phyloP scores from a whole-genome alignment of 2,797 vertebrate species.

The Taenioides sp. region DNA sequence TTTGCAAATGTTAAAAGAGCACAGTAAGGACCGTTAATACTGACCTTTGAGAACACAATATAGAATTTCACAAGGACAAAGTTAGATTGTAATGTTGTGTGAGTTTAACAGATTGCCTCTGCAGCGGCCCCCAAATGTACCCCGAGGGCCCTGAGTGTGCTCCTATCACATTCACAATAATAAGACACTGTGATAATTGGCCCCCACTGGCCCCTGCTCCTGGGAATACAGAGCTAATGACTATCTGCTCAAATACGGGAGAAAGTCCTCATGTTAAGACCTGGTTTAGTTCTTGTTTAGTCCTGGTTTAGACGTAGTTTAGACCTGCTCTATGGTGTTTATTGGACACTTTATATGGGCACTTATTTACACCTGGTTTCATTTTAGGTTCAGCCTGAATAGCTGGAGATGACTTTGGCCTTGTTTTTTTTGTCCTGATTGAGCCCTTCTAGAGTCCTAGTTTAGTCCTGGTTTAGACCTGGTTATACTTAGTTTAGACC shows the following conservation, averaged over 20 bases:
- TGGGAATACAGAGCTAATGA: background rate
- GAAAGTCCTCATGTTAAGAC: background rate
- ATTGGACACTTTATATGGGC: no score
- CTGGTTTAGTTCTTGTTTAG: background rate
- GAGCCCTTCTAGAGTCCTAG: background rate
- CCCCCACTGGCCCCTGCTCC: background rate
- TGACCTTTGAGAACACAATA: background rate
- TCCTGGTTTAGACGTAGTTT: background rate
- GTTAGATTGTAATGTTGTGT: background rate
- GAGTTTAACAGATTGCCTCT: background rate
- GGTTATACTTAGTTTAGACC: background rate
- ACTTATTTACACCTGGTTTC: no score
- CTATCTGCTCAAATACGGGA: background rate
- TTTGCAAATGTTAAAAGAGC: background rate
- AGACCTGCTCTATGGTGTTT: background rate
- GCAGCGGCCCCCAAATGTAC: background rate
- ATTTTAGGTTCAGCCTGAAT: no score
- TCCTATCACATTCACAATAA: background rate
- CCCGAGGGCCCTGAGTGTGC: background rate
- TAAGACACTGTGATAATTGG: slow-evolving; percentile 4
- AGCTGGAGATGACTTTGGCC: no score
- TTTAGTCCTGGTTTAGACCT: background rate
- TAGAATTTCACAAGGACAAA: background rate
- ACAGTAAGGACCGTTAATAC: background rate
- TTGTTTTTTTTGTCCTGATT: no score